Evolutionary conservation across 2,888 invertebrate species (phyloP), one percentile per base, ranked within the genome.

Genomic region (Ptychoptera contaminata): DNA sequence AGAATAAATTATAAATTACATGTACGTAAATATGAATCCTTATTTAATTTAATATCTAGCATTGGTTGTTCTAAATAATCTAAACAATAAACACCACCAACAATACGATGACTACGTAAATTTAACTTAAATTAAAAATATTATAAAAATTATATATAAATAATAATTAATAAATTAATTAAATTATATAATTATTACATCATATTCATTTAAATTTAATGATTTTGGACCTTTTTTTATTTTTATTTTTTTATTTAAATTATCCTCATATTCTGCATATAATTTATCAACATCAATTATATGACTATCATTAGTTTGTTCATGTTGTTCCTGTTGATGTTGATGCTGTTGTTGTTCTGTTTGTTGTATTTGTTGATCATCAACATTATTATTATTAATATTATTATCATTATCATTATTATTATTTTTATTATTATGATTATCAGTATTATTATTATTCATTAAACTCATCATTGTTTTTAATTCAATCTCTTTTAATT

Each of bases 41-140:
- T 53, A 51, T 58, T 61, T 1, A 65, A 50, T 48, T 61, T 58
- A 36, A 62, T 62, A 46, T 65, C 63, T 50, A 90, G 88, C 0
- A 85, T 81, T 0, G 88, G 88, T n/a, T 82, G 82, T 42, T 75
- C 69, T 43, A 86, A 63, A 40, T 86, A 67, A 54, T 88, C 79
- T 39, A 88, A 61, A 51, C 77, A 74, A 47, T 78, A 77, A 0
- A 86, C 73, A 0, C 90, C 90, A 1, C 85, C 86, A 12, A 86
- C 72, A 43, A 87, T 73, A 0, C 68, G 71, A 58, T 78, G 82
- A 56, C 81, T 82, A 37, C 88, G 68, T 42, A 88, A 65, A 62
- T 88, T 86, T 7, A 41, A 32, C 7, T n/a, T n/a, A n/a, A n/a
- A n/a, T n/a, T n/a, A n/a, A n/a, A n/a, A n/a, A n/a, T n/a, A n/a